Evolutionary conservation across 2,797 vertebrate genomes (phyloP).

Genomic region (Erpetoichthys calabaricus): DNA sequence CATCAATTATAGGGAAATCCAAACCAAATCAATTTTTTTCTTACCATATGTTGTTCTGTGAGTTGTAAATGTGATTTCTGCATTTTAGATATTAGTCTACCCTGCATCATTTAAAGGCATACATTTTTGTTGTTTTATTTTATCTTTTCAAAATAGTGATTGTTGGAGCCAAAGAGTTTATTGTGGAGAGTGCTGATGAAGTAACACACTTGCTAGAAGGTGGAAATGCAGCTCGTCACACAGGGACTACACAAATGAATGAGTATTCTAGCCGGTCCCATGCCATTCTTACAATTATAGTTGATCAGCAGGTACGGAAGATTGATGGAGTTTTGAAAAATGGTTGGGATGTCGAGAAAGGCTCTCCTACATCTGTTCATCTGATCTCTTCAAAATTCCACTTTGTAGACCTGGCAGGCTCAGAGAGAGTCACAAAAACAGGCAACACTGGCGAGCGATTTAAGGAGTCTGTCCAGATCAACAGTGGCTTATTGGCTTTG

Average conservation of each 20-base stretch:
- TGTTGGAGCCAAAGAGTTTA: constrained; percentile 65
- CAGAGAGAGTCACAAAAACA: constrained; percentile 69
- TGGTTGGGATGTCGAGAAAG: constrained; percentile 17
- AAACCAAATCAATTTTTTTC: too few relatives aligned
- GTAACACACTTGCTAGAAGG: constrained; percentile 57
- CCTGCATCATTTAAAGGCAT: too few relatives aligned
- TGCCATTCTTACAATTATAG: constrained; percentile 65
- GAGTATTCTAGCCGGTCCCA: constrained; percentile 78
- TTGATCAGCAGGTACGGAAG: constrained; percentile 40
- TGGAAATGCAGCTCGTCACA: constrained; percentile 65
- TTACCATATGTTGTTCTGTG: too few relatives aligned
- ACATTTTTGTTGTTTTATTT: too few relatives aligned
- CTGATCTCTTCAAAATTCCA: constrained; percentile 64
- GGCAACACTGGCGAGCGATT: constrained; percentile 64
- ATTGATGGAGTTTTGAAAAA: constrained; percentile 4
- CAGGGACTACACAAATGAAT: constrained; percentile 64
- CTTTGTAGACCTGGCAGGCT: constrained; percentile 81
- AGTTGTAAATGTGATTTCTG: too few relatives aligned
- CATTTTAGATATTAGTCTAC: too few relatives aligned
- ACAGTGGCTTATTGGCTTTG: constrained; percentile 67
- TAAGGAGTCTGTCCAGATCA: constrained; percentile 76
- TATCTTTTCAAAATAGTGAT: constrained; percentile 49
- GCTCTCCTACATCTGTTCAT: constrained; percentile 24
- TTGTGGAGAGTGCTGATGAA: constrained; percentile 60
- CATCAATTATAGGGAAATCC: too few relatives aligned